Percentiles rank a stretch among this genome's conserved stretches.
These are phyloP conservation scores for Chrysomela aeneicollis DNA, from an alignment of 2,888 invertebrate genomes.

Conservation along the genomic window DNA sequence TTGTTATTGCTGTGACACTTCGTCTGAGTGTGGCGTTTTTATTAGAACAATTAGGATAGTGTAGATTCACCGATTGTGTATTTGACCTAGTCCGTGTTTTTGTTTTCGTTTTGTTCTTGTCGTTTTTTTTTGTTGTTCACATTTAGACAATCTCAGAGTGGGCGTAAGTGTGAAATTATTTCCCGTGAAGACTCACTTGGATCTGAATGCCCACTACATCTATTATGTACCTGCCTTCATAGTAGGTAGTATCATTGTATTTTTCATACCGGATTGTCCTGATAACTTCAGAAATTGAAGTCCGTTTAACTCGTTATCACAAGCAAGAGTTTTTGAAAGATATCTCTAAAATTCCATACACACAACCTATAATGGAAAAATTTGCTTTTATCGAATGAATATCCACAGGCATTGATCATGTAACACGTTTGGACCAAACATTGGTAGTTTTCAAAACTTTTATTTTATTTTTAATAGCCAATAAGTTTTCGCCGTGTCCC, in stretches of 20 bases:
- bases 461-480: no score
- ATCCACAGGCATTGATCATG: no score
- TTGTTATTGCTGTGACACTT: constrained; percentile 62
- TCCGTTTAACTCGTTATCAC: no score
- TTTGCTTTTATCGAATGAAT: no score
- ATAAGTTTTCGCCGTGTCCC: no score
- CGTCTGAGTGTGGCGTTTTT: constrained; percentile 53
- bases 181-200: not conserved
- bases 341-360: no score
- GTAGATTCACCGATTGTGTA: constrained; percentile 49
- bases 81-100: constrained; percentile 44
- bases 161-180: not conserved
- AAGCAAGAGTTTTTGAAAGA: no score
- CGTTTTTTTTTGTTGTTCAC: constrained; percentile 29
- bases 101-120: constrained; percentile 17
- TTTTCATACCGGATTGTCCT: not conserved
- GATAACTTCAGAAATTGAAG: not conserved
- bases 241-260: not conserved
- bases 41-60: constrained; percentile 52
- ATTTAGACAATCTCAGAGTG: constrained; percentile 40
- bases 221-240: not conserved
- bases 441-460: no score
- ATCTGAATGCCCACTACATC: not conserved
- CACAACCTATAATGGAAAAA: no score
- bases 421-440: no score